These are phyloP conservation scores for Scolanthus callimorphus DNA, from an alignment of 92 coral and sea anemone genomes.

Conservation along the genomic window DNA sequence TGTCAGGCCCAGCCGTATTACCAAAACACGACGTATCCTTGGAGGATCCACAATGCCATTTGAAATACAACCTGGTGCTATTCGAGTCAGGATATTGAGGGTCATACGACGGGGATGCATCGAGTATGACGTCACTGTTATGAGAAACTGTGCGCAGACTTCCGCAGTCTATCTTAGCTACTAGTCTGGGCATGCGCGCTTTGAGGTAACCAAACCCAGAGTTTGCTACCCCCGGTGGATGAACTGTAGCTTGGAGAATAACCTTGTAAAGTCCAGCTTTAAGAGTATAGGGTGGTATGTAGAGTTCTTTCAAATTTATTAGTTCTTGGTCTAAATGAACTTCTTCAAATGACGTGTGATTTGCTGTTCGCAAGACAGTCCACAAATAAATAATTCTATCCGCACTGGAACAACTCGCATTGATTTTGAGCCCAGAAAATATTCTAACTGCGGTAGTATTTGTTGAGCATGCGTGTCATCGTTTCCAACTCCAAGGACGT, in stretches of 20 bases:
- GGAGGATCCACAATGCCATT: conserved; percentile 63
- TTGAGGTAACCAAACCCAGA: conserved; percentile 55
- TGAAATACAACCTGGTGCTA: conserved; percentile 25
- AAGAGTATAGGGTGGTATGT: conserved; percentile 46
- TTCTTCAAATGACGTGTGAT: conserved; percentile 1
- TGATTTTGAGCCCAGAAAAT: conserved; percentile 30
- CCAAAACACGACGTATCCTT: background rate
- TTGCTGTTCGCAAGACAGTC: conserved; percentile 16
- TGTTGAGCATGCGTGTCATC: conserved; percentile 27
- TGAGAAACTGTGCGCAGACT: conserved; percentile 58
- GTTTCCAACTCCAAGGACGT: conserved; percentile 52
- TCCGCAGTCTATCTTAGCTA: conserved; percentile 77
- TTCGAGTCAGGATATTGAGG: conserved; percentile 34
- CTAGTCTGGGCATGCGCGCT: conserved; percentile 49
- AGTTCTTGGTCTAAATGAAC: conserved; percentile 3
- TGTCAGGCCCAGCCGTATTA: background rate
- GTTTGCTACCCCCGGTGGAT: conserved; percentile 42
- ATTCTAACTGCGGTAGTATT: conserved; percentile 60
- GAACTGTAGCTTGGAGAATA: conserved; percentile 30
- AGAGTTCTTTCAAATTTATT: conserved; percentile 25
- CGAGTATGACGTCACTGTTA: conserved; percentile 33
- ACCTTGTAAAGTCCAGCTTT: conserved; percentile 70
- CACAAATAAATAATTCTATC: conserved; percentile 34
- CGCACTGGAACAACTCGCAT: conserved; percentile 24
- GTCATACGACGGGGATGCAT: conserved; percentile 69